These are phyloP conservation scores for Propithecus perrieri DNA, from an alignment of 2,797 vertebrate genomes.

Conservation along the genomic window DNA sequence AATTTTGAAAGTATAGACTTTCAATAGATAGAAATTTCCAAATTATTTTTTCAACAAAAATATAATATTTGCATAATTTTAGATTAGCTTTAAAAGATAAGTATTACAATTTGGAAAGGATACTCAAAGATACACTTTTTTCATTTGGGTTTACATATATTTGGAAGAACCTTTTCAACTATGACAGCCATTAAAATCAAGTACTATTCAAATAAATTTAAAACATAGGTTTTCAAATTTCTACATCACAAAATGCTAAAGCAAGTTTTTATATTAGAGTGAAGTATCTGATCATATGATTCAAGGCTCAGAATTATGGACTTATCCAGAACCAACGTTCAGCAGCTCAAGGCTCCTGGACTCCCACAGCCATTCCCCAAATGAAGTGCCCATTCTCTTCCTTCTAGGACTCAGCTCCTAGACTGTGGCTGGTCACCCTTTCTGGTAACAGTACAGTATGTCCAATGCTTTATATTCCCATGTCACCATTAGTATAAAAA, in stretches of 20 bases:
- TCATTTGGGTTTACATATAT: not conserved
- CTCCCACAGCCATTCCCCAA: not conserved
- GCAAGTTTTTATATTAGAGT: not conserved
- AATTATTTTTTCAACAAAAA: constrained; percentile 9
- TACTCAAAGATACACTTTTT: not conserved
- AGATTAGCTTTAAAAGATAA: not conserved
- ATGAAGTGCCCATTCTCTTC: not conserved
- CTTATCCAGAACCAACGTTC: not conserved
- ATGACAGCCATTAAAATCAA: not conserved
- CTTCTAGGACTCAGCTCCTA: not conserved
- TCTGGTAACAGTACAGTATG: not conserved
- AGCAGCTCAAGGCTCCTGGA: not conserved
- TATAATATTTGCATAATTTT: not conserved
- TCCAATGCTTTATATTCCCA: not conserved
- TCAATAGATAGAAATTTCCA: not conserved
- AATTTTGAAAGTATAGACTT: not conserved
- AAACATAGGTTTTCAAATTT: not conserved
- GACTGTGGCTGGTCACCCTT: not conserved
- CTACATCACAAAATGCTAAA: not conserved
- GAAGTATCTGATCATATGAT: not conserved
- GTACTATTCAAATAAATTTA: not conserved
- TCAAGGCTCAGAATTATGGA: not conserved
- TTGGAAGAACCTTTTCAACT: not conserved
- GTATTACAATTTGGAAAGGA: not conserved
- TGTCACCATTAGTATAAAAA: not conserved